Evolutionary conservation across 2,797 vertebrate genomes (phyloP).

Genomic region (Danio jaintianensis): DNA sequence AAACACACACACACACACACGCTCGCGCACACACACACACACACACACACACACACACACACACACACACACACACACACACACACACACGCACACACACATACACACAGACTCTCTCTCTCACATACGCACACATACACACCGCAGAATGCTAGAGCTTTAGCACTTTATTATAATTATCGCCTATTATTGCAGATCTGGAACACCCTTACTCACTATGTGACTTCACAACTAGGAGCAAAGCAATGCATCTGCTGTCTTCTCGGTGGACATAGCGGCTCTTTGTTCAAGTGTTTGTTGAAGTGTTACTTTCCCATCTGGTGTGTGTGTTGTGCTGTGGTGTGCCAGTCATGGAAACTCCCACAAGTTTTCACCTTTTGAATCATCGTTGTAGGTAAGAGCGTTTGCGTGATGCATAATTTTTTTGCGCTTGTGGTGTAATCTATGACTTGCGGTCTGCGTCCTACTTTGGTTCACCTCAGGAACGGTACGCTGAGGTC

Average conservation of each 20-base stretch:
- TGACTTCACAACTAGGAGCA: slow-evolving; percentile 50
- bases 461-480: slow-evolving; percentile 34
- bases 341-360: slow-evolving; percentile 37
- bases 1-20: slow-evolving; percentile 47
- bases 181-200: slow-evolving; percentile 58
- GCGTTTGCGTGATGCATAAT: slow-evolving; percentile 7
- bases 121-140: slow-evolving; percentile 17
- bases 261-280: slow-evolving; percentile 37
- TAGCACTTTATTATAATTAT: slow-evolving; percentile 62
- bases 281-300: slow-evolving; percentile 48
- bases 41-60: slow-evolving; percentile 27
- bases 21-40: slow-evolving; percentile 22
- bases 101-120: slow-evolving; percentile 31
- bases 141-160: slow-evolving; percentile 53
- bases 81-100: slow-evolving; percentile 60
- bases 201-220: slow-evolving; percentile 53
- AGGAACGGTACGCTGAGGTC: slow-evolving; percentile 23
- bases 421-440: not conserved
- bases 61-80: slow-evolving; percentile 45
- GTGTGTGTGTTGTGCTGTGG: slow-evolving; percentile 35
- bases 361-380: slow-evolving; percentile 31
- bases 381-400: slow-evolving; percentile 27
- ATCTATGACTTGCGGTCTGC: slow-evolving; percentile 26
- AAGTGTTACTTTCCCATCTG: slow-evolving; percentile 54
- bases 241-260: slow-evolving; percentile 47